phyloP scores from a whole-genome alignment of 2,113 vertebrate species.

The Oxyruncus cristatus region DNA sequence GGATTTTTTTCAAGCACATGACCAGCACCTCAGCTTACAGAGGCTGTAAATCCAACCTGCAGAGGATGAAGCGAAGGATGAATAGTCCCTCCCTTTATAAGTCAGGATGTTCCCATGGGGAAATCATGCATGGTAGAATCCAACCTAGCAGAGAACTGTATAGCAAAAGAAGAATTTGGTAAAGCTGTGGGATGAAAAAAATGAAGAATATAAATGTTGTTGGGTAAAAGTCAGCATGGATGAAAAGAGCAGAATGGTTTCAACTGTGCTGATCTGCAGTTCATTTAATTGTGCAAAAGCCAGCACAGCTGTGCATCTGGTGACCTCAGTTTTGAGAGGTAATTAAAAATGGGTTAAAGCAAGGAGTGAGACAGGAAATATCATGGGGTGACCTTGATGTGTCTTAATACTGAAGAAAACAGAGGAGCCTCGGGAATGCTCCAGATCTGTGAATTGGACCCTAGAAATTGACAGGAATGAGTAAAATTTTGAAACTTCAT shows the following conservation, averaged over 20 bases:
- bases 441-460: background rate
- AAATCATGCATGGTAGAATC: background rate
- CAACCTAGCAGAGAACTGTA: background rate
- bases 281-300: background rate
- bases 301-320: background rate
- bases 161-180: background rate
- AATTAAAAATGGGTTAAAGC: background rate
- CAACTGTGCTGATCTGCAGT: background rate
- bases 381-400: background rate
- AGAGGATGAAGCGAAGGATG: background rate
- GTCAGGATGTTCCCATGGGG: background rate
- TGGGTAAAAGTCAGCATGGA: background rate
- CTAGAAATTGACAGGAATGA: background rate
- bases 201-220: background rate
- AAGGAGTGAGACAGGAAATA: background rate
- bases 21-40: background rate
- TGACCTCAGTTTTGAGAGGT: background rate
- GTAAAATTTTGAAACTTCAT: background rate
- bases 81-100: background rate
- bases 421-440: background rate
- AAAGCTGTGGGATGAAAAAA: background rate
- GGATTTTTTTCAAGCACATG: background rate
- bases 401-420: background rate
- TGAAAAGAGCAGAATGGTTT: background rate
- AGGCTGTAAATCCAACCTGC: background rate